Conservation (phyloP, 2,113 vertebrate genomes). For the Lipophrys pholis region DNA sequence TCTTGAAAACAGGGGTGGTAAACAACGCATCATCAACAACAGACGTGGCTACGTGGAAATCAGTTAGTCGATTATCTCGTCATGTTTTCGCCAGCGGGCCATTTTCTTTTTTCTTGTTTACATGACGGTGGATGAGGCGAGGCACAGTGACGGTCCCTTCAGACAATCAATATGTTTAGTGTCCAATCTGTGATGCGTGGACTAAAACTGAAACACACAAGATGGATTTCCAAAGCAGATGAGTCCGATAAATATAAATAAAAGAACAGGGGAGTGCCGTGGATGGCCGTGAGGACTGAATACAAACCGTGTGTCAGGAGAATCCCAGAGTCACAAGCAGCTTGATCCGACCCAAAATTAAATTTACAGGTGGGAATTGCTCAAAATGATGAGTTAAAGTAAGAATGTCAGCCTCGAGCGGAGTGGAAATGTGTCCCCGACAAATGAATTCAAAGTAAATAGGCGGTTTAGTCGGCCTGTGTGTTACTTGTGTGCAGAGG, state of each 20-base stretch:
- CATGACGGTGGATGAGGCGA: neutral
- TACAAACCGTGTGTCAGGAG: neutral
- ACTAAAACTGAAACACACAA: neutral
- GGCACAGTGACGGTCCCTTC: neutral
- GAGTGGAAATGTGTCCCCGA: too few species aligned
- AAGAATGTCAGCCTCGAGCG: neutral
- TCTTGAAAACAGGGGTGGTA: neutral
- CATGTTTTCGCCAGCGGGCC: neutral
- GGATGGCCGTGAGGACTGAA: constrained; percentile 2
- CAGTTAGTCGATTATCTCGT: too few species aligned
- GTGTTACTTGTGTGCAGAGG: neutral
- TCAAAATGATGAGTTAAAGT: neutral
- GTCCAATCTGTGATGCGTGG: neutral
- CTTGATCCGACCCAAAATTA: neutral
- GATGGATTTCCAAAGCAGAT: neutral
- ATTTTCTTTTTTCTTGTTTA: neutral
- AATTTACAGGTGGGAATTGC: neutral
- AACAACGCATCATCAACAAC: neutral
- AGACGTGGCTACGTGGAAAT: neutral
- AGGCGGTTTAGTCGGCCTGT: constrained; percentile 12
- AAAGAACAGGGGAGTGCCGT: neutral
- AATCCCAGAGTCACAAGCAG: neutral
- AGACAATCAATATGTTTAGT: too few species aligned
- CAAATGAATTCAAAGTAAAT: constrained; percentile 18
- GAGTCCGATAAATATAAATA: neutral